Evolutionary conservation across 2,797 vertebrate species (phyloP), one percentile per base, ranked within the genome.

Genomic region (Hozukius guyotensis): DNA sequence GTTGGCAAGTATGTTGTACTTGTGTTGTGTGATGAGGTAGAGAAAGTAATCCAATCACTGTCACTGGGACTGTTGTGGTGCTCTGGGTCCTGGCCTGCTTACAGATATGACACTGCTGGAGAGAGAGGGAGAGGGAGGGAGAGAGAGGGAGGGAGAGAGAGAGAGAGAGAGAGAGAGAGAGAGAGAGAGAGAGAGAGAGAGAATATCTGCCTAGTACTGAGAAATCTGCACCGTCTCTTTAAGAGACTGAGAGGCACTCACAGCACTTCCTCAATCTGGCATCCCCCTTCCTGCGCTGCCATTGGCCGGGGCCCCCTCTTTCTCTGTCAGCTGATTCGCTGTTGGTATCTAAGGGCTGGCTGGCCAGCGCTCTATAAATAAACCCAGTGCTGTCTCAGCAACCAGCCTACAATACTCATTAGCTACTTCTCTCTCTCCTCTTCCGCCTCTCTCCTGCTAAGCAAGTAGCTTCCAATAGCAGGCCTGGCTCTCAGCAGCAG

Each of bases 381-480:
- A 97, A 96, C 95, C 90, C 92, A 93, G 93, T 97, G 96, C 96
- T 96, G 96, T 95, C 96, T 97, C 96, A 97, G 96, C 96, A 97
- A 95, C 94, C 94, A 95, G 92, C 94, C 89, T 86, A 91, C 90
- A 93, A 88, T 90, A 92, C 87, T 93, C 91, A 93, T 94, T 93
- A 92, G 92, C 93, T 92, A 77, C 89, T 91, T 91, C 90, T 91
- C 90, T 85, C 90, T 86, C 87, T 88, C 89, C 84, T 84, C 86
- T 89, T 87, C 88, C 80, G 85, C 89, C 89, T 83, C 80, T 87
- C 89, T 84, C 81, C 84, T 88, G 86, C 90, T 88, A 85, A 89
- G 90, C 90, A 87, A 90, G 87, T 83, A 83, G 89, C 91, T 88
- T 93, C 92, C 91, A 93, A 94, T 94, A 87, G 88, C 90, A 93